These are phyloP conservation scores for Gopherus flavomarginatus DNA, from an alignment of 2,113 vertebrate genomes.

Conservation along the genomic window DNA sequence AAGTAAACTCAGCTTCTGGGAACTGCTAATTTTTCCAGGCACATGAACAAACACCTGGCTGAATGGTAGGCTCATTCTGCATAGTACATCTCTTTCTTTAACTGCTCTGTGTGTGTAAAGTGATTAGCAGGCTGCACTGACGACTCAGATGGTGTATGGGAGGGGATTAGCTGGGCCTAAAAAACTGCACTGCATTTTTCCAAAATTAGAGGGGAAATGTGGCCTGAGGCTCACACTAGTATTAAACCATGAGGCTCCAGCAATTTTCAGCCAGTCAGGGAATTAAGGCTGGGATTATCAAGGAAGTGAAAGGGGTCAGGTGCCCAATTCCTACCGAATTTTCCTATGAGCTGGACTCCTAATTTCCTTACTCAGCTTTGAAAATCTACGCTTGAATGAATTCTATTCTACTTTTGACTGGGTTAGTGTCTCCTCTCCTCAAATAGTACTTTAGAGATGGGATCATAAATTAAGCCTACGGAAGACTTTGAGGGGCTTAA, in stretches of 20 bases:
- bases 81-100: not conserved
- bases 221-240: not conserved
- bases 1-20: conserved; percentile 13
- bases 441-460: not conserved
- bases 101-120: not conserved
- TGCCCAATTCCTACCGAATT: not conserved
- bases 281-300: not conserved
- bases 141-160: not conserved
- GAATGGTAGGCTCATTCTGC: accelerated
- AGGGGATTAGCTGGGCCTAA: not conserved
- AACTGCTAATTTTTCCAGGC: not conserved
- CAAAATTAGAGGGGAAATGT: accelerated
- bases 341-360: not conserved
- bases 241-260: not conserved
- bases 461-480: not conserved
- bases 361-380: not conserved
- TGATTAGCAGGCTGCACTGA: not conserved
- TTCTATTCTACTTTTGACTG: not conserved
- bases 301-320: not conserved
- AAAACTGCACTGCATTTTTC: not conserved
- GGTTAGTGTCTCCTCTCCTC: not conserved
- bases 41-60: not conserved
- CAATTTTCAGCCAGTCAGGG: not conserved
- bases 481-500: accelerated
- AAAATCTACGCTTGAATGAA: not conserved